These are phyloP conservation scores for Luffia ferchaultella DNA, from an alignment of 2,888 invertebrate species.

Conservation along the genomic window DNA sequence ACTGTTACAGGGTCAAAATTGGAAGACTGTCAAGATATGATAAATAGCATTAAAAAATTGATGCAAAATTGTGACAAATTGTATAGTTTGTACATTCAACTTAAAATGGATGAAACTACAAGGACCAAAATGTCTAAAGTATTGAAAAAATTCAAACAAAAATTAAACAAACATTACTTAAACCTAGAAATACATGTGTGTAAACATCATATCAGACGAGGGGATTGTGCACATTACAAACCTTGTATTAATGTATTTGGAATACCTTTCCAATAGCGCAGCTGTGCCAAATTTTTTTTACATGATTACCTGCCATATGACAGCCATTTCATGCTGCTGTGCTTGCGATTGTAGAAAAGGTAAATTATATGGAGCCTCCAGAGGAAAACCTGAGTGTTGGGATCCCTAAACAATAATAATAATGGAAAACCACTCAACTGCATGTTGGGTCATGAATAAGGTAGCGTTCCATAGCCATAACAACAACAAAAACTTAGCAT, in stretches of 20 bases:
- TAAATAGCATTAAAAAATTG: conserved; percentile 12
- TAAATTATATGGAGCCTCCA: no score
- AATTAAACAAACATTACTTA: conserved; percentile 23
- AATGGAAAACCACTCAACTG: no score
- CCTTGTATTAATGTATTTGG: conserved; percentile 1
- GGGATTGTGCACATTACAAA: not conserved
- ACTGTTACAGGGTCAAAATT: conserved; percentile 18
- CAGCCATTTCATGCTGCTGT: no score
- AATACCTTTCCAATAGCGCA: no score
- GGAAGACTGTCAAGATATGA: not conserved
- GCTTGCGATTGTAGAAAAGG: no score
- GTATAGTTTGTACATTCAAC: conserved; percentile 32
- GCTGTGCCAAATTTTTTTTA: no score
- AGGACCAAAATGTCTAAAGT: conserved; percentile 20
- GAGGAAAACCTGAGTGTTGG: no score
- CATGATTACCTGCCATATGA: no score
- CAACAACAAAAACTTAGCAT: no score
- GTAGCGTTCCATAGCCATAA: no score
- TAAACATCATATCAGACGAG: not conserved
- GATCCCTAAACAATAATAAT: no score
- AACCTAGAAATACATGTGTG: conserved; percentile 17
- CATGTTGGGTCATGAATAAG: no score
- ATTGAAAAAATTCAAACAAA: conserved; percentile 28
- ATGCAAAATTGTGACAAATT: conserved; percentile 34
- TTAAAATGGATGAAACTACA: conserved; percentile 20